Percentiles rank a stretch among this genome's conserved stretches.
Conservation (phyloP, 2,113 vertebrate species). For the Tetrax tetrax region DNA sequence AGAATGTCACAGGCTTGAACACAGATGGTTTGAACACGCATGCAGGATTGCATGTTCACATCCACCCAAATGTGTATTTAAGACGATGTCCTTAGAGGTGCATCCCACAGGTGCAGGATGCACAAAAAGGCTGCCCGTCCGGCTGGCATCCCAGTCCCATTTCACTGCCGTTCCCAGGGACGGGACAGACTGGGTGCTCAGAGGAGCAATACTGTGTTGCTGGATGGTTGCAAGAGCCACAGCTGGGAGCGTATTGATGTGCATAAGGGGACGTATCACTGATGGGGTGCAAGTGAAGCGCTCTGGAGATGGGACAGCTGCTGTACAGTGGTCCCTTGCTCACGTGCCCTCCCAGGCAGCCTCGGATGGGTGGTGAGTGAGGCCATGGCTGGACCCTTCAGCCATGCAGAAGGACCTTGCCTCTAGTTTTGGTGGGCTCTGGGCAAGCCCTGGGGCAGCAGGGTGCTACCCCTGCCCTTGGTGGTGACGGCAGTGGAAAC, state of each 20-base stretch:
- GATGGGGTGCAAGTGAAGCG: not conserved
- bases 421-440: not conserved
- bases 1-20: not conserved
- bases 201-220: fast-evolving
- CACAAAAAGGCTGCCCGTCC: not conserved
- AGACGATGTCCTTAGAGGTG: not conserved
- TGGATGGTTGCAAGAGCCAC: not conserved
- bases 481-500: not conserved
- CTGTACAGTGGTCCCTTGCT: not conserved
- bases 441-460: not conserved
- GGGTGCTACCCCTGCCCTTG: not conserved
- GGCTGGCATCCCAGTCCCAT: fast-evolving
- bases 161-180: not conserved
- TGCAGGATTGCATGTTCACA: not conserved
- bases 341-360: fast-evolving
- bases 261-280: fast-evolving
- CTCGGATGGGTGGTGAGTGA: not conserved
- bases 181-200: not conserved
- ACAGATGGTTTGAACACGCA: not conserved
- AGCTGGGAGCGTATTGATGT: fast-evolving
- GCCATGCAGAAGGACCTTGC: not conserved
- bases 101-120: fast-evolving
- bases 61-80: fast-evolving
- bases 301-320: not conserved
- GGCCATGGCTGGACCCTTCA: not conserved